These are phyloP conservation scores for Drosophila orena DNA, from an alignment of 1,140 invertebrate species.

Conservation along the genomic window DNA sequence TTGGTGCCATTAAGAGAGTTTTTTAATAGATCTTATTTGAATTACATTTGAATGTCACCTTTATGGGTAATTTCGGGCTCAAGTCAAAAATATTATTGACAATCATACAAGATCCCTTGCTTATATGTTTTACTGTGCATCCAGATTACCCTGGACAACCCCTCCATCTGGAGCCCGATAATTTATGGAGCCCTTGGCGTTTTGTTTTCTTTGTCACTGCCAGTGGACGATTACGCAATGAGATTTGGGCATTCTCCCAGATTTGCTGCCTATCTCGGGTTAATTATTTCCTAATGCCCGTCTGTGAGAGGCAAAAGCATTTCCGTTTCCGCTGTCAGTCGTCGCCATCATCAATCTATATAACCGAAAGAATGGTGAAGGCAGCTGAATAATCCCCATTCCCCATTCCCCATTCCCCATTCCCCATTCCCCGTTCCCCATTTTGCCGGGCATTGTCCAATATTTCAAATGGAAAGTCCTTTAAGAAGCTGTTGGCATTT, in stretches of 20 bases:
- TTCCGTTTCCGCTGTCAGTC: slow-evolving; percentile 69
- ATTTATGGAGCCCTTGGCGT: slow-evolving; percentile 22
- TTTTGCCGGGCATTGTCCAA: slow-evolving; percentile 8
- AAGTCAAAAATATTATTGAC: not conserved
- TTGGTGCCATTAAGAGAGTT: too few relatives aligned
- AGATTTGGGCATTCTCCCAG: slow-evolving; percentile 61
- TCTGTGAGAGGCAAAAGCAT: slow-evolving; percentile 45
- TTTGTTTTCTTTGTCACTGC: slow-evolving; percentile 47
- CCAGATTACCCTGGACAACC: slow-evolving; percentile 1
- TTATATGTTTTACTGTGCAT: not conserved
- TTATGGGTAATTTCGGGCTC: too few relatives aligned
- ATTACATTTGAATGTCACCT: too few relatives aligned
- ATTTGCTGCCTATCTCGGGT: slow-evolving; percentile 46
- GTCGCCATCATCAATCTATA: slow-evolving; percentile 73
- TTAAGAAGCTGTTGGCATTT: slow-evolving; percentile 61
- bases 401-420: not conserved
- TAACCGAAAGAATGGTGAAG: slow-evolving; percentile 24
- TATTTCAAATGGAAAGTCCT: slow-evolving; percentile 48
- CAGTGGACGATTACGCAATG: slow-evolving; percentile 73
- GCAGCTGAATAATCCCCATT: slow-evolving; percentile 2
- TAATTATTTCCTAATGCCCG: slow-evolving; percentile 77
- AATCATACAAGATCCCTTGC: not conserved
- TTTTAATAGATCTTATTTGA: too few relatives aligned
- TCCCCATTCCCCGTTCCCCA: not conserved
- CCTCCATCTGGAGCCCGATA: slow-evolving; percentile 8